These are phyloP conservation scores for Chiroxiphia lanceolata DNA, from an alignment of 2,797 vertebrate species.

Conservation along the genomic window DNA sequence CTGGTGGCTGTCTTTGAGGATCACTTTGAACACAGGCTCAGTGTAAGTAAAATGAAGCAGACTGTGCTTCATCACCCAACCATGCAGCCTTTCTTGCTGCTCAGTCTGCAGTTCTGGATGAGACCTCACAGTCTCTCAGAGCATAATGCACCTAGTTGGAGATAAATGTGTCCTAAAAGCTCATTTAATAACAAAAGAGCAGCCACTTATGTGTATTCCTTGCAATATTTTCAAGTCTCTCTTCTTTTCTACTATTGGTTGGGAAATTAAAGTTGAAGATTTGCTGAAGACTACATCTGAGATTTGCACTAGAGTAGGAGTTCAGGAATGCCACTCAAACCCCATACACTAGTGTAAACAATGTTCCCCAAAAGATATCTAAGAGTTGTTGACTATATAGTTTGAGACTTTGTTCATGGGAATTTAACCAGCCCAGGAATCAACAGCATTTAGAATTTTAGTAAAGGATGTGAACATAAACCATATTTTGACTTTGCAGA, in stretches of 20 bases:
- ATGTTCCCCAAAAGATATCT: not conserved
- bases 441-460: not conserved
- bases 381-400: not conserved
- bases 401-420: not conserved
- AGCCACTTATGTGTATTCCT: not conserved
- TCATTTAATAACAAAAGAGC: not conserved
- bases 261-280: not conserved
- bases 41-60: not conserved
- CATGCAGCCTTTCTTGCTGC: not conserved
- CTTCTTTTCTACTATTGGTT: not conserved
- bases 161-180: not conserved
- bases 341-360: not conserved
- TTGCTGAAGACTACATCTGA: not conserved
- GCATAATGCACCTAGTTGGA: not conserved
- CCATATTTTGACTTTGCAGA: not conserved
- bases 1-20: not conserved
- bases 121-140: not conserved
- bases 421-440: not conserved
- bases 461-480: not conserved
- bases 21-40: not conserved
- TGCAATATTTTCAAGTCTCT: not conserved
- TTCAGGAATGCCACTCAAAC: not conserved
- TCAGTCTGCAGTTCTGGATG: not conserved
- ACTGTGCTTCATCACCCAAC: not conserved
- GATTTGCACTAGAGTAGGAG: not conserved